phyloP scores from a whole-genome alignment of 2,113 vertebrate genomes.

The Thymallus thymallus region DNA sequence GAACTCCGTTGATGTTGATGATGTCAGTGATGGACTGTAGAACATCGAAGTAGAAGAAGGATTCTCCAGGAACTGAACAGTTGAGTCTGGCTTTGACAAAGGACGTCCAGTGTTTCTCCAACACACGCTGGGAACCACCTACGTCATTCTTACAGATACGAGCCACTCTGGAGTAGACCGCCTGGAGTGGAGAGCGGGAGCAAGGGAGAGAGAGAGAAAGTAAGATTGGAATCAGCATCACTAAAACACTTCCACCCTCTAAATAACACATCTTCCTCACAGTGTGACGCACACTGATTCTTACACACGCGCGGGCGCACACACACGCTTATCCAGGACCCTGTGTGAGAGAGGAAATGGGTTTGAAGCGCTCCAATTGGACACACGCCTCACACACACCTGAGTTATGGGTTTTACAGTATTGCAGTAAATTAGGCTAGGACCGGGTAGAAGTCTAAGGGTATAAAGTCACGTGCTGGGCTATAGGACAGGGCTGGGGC shows the following conservation, averaged over 20 bases:
- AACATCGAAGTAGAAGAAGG: slow-evolving; percentile 98
- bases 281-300: slow-evolving; percentile 35
- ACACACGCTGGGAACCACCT: slow-evolving; percentile 94
- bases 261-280: slow-evolving; percentile 66
- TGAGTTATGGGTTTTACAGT: neutral
- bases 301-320: slow-evolving; percentile 3
- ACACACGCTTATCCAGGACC: slow-evolving; percentile 11
- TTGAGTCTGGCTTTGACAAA: slow-evolving; percentile 96
- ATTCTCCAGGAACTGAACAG: slow-evolving; percentile 95
- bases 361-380: slow-evolving; percentile 32
- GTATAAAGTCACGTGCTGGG: too few species aligned
- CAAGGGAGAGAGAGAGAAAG: slow-evolving; percentile 30
- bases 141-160: slow-evolving; percentile 98
- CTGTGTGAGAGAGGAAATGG: neutral
- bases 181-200: slow-evolving; percentile 66
- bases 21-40: slow-evolving; percentile 96
- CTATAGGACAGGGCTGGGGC: too few species aligned
- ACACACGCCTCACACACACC: neutral
- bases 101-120: slow-evolving; percentile 98
- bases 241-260: slow-evolving; percentile 53
- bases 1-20: slow-evolving; percentile 87
- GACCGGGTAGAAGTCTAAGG: too few species aligned
- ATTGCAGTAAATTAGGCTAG: too few species aligned
- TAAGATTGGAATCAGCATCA: slow-evolving; percentile 41
- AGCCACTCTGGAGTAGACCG: slow-evolving; percentile 95